Base-by-base conservation (phyloP, 2,113 vertebrate genomes). In the Colius striatus region DNA sequence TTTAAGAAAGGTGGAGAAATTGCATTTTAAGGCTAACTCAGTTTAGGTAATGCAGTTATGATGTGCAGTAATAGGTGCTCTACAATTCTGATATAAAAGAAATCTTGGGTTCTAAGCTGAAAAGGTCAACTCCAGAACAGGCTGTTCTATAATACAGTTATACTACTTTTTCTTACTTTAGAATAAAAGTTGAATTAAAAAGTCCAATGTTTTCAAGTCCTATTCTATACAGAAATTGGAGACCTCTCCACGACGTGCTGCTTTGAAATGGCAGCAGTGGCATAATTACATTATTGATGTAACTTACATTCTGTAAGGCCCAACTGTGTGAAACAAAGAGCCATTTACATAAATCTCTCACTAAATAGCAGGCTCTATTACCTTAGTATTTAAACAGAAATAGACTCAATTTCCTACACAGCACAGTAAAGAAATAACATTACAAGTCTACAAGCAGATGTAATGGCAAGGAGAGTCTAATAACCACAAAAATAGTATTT, bases 241-340 rank as follows among this genome's bases (percentile, higher is more conserved):
- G 87, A 72, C 34, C 71, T 68, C 88, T 80, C 73, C 74, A 36
- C 13, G 15, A 55, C 5, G 6, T 17, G 89, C 61, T 78, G 87
- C 84, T 93, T 50, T 29, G 66, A 90, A 92, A 92, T 63, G 92
- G 81, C 72, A 89, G 51, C 15, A 77, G 92, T 75, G 94, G 45
- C 78, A 48, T 88, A 95, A 94, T 93, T 90, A 78, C 84, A 65
- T 94, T 91, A 94, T 80, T 45, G 27, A 92, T 81, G 57, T 55
- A 93, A 95, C 65, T 89, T 62, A 88, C 86, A 32, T 80, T 61
- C 75, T 32, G 62, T 8, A 60, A 95, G 93, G 85, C 76, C 96
- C 96, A 96, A 70, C 86, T 54, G 75, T 87, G 91, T 87, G 94
- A 97, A 90, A 94, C 92, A 92, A 60, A 77, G 91, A 95, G 51